Evolutionary conservation across 2,797 vertebrate genomes (phyloP).

Genomic region (Enteromius mattozi): DNA sequence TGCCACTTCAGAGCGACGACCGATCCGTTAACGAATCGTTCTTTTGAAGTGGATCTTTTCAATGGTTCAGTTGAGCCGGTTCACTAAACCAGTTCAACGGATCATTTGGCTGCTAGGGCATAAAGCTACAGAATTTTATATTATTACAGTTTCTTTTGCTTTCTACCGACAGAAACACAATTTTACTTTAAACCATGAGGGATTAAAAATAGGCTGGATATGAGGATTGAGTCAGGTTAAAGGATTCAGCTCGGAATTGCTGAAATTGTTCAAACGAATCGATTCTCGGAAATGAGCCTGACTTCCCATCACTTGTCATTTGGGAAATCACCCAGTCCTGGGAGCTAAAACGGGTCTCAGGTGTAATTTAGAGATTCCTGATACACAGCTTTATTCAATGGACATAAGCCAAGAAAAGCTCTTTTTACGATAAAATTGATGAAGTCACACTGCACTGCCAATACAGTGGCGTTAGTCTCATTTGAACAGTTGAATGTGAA

Average conservation of each 20-base stretch:
- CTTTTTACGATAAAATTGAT: background rate
- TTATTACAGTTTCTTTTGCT: background rate
- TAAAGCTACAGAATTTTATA: too few relatives aligned
- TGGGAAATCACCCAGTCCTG: background rate
- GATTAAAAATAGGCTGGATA: too few relatives aligned
- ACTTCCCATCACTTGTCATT: background rate
- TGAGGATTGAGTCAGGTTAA: too few relatives aligned
- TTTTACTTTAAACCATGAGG: background rate
- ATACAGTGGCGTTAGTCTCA: background rate
- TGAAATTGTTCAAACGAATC: slow-evolving; percentile 4
- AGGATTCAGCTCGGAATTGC: too few relatives aligned
- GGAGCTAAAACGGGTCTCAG: background rate
- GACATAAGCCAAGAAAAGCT: background rate
- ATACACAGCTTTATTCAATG: background rate
- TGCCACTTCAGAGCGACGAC: background rate
- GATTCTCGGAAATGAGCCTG: background rate
- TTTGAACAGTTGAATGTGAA: background rate
- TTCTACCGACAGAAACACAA: background rate
- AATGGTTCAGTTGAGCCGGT: background rate
- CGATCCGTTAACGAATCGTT: slow-evolving; percentile 10
- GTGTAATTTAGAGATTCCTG: background rate
- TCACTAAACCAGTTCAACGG: background rate
- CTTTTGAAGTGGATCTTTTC: background rate
- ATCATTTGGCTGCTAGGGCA: background rate
- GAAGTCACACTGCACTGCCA: background rate